Conservation (phyloP, 92 coral and sea anemone species). For the Epizoanthus rinbou region DNA sequence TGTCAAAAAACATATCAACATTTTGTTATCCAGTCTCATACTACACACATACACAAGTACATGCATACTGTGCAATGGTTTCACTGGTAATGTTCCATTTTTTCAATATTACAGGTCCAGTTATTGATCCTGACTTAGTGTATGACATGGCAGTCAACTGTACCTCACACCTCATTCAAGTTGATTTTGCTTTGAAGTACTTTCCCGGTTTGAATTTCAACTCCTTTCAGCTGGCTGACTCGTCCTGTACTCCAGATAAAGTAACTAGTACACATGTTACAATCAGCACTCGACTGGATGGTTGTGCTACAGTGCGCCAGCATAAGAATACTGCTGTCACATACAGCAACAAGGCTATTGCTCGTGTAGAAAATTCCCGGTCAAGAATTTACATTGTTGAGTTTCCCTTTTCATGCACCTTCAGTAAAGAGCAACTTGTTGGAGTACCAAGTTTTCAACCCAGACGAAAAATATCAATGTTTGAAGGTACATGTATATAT, state of each 20-base stretch:
- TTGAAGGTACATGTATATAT: slow-evolving; percentile 60
- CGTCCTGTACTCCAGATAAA: slow-evolving; percentile 54
- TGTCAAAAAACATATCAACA: too few species aligned
- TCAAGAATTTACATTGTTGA: slow-evolving; percentile 60
- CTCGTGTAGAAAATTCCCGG: slow-evolving; percentile 60
- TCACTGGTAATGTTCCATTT: neutral
- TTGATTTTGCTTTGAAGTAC: slow-evolving; percentile 60
- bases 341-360: slow-evolving; percentile 66
- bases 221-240: slow-evolving; percentile 63
- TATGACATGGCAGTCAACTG: slow-evolving; percentile 80
- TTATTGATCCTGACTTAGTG: slow-evolving; percentile 49
- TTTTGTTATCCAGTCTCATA: too few species aligned
- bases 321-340: slow-evolving; percentile 57
- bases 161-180: slow-evolving; percentile 71
- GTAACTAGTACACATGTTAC: slow-evolving; percentile 52
- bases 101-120: neutral
- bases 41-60: neutral
- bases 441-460: slow-evolving; percentile 86
- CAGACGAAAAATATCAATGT: slow-evolving; percentile 63
- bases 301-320: slow-evolving; percentile 69
- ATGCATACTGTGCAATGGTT: neutral
- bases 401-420: slow-evolving; percentile 85
- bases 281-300: slow-evolving; percentile 69
- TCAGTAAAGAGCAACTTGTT: slow-evolving; percentile 60
- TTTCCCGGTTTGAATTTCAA: slow-evolving; percentile 58